Percentiles rank a stretch among this genome's conserved stretches.
phyloP scores from a whole-genome alignment of 2,888 invertebrate species.

The Chrysodeixis includens region DNA sequence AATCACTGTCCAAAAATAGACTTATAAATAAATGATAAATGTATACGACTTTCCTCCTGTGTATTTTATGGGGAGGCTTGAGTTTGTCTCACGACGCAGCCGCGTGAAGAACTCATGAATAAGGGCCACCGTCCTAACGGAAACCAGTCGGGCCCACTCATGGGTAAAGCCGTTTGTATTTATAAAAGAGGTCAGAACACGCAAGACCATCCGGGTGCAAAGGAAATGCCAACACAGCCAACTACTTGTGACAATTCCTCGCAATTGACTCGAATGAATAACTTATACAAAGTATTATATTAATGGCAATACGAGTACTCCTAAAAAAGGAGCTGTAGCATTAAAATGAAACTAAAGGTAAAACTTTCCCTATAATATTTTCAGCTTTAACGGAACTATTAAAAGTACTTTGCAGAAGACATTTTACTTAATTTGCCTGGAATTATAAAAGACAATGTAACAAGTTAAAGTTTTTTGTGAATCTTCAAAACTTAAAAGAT shows the following conservation, averaged over 20 bases:
- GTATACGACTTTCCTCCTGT: background rate
- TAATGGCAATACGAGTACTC: too few relatives aligned
- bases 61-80: background rate
- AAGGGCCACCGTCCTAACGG: background rate
- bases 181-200: conserved; percentile 5
- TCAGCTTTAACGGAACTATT: conserved; percentile 22
- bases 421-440: conserved; percentile 21
- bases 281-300: background rate
- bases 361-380: conserved; percentile 22
- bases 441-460: conserved; percentile 24
- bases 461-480: conserved; percentile 9
- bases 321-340: background rate
- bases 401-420: conserved; percentile 19
- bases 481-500: background rate
- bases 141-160: conserved; percentile 2
- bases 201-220: conserved; percentile 1
- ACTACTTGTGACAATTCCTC: background rate
- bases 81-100: background rate
- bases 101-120: conserved; percentile 5
- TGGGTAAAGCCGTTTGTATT: background rate
- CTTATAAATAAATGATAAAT: conserved; percentile 7
- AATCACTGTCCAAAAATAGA: background rate
- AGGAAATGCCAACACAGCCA: conserved; percentile 19
- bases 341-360: background rate
- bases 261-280: background rate